Percentiles rank a stretch among this genome's conserved stretches.
These are phyloP conservation scores for Cataglyphis altisquamis DNA, from an alignment of 2,888 invertebrate genomes.

Conservation along the genomic window DNA sequence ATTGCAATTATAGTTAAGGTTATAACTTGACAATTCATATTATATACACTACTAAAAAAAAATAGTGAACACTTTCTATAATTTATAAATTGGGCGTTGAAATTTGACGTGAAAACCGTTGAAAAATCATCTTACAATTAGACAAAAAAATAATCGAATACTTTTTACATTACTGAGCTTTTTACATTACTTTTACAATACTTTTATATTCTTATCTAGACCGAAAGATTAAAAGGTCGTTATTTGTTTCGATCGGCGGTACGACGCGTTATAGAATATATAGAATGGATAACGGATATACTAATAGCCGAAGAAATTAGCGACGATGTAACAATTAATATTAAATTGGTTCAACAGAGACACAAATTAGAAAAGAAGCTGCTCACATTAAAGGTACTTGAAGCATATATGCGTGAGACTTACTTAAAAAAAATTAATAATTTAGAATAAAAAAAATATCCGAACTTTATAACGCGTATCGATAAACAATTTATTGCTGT, in stretches of 20 bases:
- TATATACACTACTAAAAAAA: background rate
- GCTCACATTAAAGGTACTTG: constrained; percentile 73
- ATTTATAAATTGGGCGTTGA: no score
- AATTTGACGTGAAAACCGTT: no score
- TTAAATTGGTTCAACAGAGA: constrained; percentile 70
- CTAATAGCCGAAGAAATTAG: constrained; percentile 68
- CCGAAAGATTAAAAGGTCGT: constrained; percentile 74
- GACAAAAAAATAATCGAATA: no score
- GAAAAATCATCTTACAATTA: no score
- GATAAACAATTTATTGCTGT: background rate
- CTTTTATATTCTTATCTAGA: constrained; percentile 42
- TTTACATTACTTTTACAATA: background rate
- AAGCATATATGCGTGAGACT: background rate
- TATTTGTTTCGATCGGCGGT: constrained; percentile 78
- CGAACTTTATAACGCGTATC: background rate
- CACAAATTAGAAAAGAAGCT: constrained; percentile 70
- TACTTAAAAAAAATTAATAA: background rate
- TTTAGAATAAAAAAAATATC: background rate
- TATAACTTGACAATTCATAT: background rate
- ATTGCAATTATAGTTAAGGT: background rate
- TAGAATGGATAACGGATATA: constrained; percentile 78
- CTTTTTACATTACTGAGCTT: background rate
- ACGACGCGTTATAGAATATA: constrained; percentile 78
- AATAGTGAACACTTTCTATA: no score
- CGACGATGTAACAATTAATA: constrained; percentile 72